Conservation (phyloP, 2,113 vertebrate genomes). For the Cepphus grylle region DNA sequence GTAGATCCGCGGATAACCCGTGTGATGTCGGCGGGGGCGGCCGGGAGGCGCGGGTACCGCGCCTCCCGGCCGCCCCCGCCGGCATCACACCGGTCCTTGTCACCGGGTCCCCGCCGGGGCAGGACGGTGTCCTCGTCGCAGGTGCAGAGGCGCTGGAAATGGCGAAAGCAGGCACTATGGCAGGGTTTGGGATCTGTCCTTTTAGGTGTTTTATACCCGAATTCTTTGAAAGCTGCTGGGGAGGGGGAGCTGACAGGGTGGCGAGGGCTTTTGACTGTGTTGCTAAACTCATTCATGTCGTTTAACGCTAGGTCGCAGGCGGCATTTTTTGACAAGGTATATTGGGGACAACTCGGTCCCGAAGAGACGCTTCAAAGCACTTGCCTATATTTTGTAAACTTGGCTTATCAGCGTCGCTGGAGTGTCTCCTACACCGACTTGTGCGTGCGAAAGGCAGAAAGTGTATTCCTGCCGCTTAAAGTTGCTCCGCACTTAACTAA, state of each 20-base stretch:
- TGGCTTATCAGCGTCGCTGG: background rate
- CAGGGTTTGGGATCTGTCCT: background rate
- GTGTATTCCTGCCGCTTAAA: background rate
- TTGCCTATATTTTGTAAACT: background rate
- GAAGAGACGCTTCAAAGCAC: background rate
- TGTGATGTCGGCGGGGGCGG: background rate
- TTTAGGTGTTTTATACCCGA: background rate
- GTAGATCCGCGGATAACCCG: background rate
- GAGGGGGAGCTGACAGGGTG: background rate
- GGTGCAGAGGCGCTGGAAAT: background rate
- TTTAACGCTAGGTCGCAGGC: background rate
- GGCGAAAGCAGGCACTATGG: background rate
- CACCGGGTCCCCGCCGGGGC: too few species aligned
- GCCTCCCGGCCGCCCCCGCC: background rate
- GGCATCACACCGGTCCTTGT: background rate
- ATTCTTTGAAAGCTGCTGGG: background rate
- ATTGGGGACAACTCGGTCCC: background rate
- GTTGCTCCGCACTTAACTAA: background rate
- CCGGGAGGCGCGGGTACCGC: too few species aligned
- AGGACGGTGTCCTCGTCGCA: background rate
- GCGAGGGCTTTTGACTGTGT: background rate
- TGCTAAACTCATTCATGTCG: background rate
- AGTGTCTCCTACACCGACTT: background rate
- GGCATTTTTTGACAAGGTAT: background rate
- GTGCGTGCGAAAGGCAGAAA: background rate